Evolutionary conservation across 1,140 invertebrate genomes (phyloP).

Genomic region (Zophobas atratus): DNA sequence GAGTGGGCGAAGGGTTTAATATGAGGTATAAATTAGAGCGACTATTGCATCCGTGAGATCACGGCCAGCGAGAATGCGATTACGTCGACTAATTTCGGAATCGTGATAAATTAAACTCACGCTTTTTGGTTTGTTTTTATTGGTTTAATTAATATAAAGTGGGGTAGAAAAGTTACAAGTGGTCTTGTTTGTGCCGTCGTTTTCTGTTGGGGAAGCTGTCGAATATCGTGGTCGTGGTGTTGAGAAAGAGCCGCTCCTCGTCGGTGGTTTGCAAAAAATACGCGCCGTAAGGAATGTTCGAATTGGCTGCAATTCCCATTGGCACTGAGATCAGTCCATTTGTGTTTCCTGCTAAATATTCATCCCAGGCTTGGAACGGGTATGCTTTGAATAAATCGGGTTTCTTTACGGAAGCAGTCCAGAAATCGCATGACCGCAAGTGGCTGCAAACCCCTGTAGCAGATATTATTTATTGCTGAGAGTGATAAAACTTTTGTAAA

Average conservation of each 20-base stretch:
- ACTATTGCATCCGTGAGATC: too few relatives aligned
- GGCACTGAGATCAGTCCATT: constrained; percentile 56
- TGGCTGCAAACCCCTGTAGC: constrained; percentile 80
- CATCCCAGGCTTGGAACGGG: constrained; percentile 73
- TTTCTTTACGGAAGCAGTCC: constrained; percentile 77
- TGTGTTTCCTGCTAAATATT: constrained; percentile 72
- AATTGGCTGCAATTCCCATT: constrained; percentile 62
- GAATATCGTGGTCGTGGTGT: constrained; percentile 40
- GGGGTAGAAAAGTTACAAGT: not conserved
- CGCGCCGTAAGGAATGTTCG: constrained; percentile 57
- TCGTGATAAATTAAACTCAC: not conserved
- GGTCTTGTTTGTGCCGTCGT: not conserved
- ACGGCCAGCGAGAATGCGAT: too few relatives aligned
- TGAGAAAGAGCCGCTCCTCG: constrained; percentile 42
- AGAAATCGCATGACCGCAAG: constrained; percentile 76
- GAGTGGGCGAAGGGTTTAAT: too few relatives aligned
- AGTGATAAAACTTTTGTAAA: constrained; percentile 34
- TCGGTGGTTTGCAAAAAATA: constrained; percentile 56
- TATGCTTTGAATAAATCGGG: constrained; percentile 72
- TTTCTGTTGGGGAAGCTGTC: constrained; percentile 34
- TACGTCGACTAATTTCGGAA: not conserved
- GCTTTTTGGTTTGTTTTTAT: too few relatives aligned
- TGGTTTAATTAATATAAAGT: too few relatives aligned
- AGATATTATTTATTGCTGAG: constrained; percentile 35
- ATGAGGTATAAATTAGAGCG: too few relatives aligned